Percentiles rank a stretch among this genome's conserved stretches.
phyloP scores from a whole-genome alignment of 2,888 invertebrate species.

The Lasioglossum marginatum region DNA sequence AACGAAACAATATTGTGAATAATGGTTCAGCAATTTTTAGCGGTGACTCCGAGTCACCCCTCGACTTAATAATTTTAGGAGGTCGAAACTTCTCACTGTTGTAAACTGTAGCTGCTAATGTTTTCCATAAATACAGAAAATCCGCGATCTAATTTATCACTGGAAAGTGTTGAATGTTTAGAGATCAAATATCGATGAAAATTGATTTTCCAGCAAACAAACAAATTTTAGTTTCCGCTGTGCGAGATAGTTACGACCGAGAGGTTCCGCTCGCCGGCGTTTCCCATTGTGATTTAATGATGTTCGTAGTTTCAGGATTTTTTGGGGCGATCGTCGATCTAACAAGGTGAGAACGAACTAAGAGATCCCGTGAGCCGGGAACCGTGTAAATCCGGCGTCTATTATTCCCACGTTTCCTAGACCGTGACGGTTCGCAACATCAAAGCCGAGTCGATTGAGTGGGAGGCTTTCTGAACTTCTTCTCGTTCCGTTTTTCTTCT shows the following conservation, averaged over 20 bases:
- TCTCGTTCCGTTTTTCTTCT: neutral
- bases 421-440: constrained; percentile 60
- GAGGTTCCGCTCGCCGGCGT: constrained; percentile 46
- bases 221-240: neutral
- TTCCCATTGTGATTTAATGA: constrained; percentile 56
- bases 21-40: too few species aligned
- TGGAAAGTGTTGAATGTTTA: too few species aligned
- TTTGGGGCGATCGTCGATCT: constrained; percentile 31
- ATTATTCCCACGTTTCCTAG: constrained; percentile 66
- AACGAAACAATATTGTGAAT: too few species aligned
- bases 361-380: constrained; percentile 51
- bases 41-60: too few species aligned
- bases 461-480: constrained; percentile 20
- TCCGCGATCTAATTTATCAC: too few species aligned
- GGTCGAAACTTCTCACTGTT: too few species aligned
- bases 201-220: too few species aligned
- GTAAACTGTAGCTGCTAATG: too few species aligned
- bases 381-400: constrained; percentile 63
- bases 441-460: constrained; percentile 38
- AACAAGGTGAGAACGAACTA: constrained; percentile 61
- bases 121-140: too few species aligned
- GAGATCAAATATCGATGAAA: too few species aligned
- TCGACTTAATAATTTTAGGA: too few species aligned
- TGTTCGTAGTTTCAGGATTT: constrained; percentile 39
- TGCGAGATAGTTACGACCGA: constrained; percentile 38